Evolutionary conservation across 2,888 invertebrate genomes (phyloP).

Genomic region (Mellilla xanthometata): DNA sequence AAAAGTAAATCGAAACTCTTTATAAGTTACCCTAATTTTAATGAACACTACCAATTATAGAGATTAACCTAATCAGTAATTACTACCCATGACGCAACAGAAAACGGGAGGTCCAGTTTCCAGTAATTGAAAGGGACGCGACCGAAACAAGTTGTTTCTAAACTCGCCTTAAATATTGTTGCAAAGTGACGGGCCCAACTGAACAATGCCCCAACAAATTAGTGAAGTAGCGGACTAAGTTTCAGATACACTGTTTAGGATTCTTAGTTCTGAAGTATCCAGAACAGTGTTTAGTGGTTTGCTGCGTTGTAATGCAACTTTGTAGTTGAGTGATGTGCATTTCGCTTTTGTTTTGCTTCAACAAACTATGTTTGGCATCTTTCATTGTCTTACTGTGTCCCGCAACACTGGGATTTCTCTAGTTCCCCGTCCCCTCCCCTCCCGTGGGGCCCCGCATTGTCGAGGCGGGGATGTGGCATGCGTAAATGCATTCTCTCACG

Average conservation of each 20-base stretch:
- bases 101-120: constrained; percentile 43
- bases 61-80: constrained; percentile 34
- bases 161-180: constrained; percentile 50
- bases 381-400: too few relatives aligned
- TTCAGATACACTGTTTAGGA: constrained; percentile 25
- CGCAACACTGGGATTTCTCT: too few relatives aligned
- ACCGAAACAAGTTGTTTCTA: constrained; percentile 47
- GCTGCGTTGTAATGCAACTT: constrained; percentile 10
- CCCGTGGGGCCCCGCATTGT: too few relatives aligned
- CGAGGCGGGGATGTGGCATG: too few relatives aligned
- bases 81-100: constrained; percentile 36
- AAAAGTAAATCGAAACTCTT: not conserved
- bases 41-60: constrained; percentile 6
- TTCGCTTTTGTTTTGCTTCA: too few relatives aligned
- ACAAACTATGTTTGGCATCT: too few relatives aligned
- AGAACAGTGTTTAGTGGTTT: constrained; percentile 15
- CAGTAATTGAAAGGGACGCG: constrained; percentile 56
- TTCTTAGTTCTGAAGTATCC: constrained; percentile 14
- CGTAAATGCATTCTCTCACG: too few relatives aligned
- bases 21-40: not conserved
- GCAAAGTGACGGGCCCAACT: not conserved
- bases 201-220: constrained; percentile 28
- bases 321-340: not conserved
- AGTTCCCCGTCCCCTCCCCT: too few relatives aligned
- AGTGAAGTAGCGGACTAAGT: constrained; percentile 32